phyloP scores from a whole-genome alignment of 1,140 invertebrate genomes.

The Drosophila nannoptera region DNA sequence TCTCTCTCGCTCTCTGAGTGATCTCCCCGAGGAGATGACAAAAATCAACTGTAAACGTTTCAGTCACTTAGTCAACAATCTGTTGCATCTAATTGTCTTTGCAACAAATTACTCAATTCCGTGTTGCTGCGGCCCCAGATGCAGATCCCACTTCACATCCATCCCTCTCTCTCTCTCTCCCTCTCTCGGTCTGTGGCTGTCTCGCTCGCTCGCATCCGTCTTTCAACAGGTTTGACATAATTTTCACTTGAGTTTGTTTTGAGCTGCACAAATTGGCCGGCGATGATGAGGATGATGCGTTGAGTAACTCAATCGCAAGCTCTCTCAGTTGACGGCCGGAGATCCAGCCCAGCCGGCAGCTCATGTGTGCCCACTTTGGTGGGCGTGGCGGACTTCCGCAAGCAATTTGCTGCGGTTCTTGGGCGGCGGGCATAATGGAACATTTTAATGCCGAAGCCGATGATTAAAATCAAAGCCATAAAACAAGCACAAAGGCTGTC shows the following conservation, averaged over 20 bases:
- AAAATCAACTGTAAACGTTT: constrained; percentile 58
- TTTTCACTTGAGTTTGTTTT: constrained; percentile 76
- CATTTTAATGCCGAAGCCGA: constrained; percentile 74
- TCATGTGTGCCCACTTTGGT: constrained; percentile 48
- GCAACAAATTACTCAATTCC: constrained; percentile 76
- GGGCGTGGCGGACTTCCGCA: constrained; percentile 74
- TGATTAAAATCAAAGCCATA: constrained; percentile 71
- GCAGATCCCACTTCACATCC: constrained; percentile 22
- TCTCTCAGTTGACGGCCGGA: constrained; percentile 16
- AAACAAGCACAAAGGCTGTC: constrained; percentile 14
- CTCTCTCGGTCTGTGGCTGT: neutral
- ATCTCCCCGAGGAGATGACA: neutral
- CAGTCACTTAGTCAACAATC: constrained; percentile 76
- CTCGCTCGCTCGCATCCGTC: neutral
- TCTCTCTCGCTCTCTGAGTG: no score
- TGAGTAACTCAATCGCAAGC: constrained; percentile 64
- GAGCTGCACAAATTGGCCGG: constrained; percentile 65
- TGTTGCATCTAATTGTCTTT: constrained; percentile 76
- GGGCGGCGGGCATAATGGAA: constrained; percentile 64
- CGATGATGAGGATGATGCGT: constrained; percentile 44
- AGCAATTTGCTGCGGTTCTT: constrained; percentile 70
- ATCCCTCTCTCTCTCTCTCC: neutral
- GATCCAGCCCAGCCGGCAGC: neutral
- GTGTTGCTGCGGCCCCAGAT: constrained; percentile 31
- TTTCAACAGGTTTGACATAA: constrained; percentile 74